Evolutionary conservation across 2,113 vertebrate species (phyloP).

Genomic region (Opisthocomus hoazin): DNA sequence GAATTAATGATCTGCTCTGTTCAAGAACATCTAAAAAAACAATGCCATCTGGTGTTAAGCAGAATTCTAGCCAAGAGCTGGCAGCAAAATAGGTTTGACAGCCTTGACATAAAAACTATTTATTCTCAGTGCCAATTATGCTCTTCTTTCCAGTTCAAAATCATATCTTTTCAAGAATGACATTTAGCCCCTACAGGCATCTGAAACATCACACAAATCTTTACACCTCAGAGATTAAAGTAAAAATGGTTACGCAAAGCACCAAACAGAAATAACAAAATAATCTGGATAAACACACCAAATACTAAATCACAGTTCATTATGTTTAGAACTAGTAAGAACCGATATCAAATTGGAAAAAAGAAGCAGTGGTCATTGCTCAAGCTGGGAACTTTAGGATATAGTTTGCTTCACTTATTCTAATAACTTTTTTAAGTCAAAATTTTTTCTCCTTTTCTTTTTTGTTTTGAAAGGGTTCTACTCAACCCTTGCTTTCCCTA

Average conservation of each 20-base stretch:
- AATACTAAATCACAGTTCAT: background rate
- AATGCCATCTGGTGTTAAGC: conserved; percentile 61
- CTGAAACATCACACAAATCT: background rate
- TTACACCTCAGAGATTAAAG: background rate
- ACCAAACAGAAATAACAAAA: background rate
- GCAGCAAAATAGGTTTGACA: conserved; percentile 34
- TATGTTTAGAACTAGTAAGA: background rate
- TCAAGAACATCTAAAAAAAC: conserved; percentile 55
- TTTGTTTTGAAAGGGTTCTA: background rate
- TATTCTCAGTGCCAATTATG: conserved; percentile 30
- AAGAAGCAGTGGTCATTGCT: background rate
- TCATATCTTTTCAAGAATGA: conserved; percentile 13
- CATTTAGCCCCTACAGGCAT: background rate
- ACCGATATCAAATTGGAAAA: background rate
- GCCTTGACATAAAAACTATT: conserved; percentile 55
- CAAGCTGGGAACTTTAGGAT: background rate
- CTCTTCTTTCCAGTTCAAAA: conserved; percentile 39
- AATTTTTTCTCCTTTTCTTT: background rate
- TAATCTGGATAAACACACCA: background rate
- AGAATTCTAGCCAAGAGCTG: conserved; percentile 49
- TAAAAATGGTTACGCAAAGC: background rate
- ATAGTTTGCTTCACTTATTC: background rate
- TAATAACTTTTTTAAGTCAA: background rate
- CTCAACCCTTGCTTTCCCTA: background rate
- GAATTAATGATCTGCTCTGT: conserved; percentile 33